These are phyloP conservation scores for Temnothorax curvispinosus DNA, from an alignment of 1,140 invertebrate genomes.

Conservation along the genomic window DNA sequence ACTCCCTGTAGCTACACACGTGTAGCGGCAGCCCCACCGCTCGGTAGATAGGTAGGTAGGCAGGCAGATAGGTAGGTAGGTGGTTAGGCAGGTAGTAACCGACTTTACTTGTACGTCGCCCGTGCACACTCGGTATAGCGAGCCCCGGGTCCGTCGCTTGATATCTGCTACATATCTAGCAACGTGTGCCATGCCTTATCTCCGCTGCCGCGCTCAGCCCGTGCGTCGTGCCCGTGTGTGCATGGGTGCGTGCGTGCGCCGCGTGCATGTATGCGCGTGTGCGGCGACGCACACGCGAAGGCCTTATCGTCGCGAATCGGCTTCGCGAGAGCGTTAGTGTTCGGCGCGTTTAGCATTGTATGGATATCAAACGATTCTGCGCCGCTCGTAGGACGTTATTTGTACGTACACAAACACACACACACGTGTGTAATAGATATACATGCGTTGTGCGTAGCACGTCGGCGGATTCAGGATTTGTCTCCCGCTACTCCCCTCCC, in stretches of 20 bases:
- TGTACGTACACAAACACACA: not conserved
- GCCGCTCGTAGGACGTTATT: slow-evolving; percentile 39
- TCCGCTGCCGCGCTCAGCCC: slow-evolving; percentile 73
- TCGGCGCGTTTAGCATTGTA: slow-evolving; percentile 74
- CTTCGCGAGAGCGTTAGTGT: slow-evolving; percentile 63
- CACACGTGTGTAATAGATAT: not conserved
- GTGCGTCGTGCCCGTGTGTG: slow-evolving; percentile 49
- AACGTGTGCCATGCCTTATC: slow-evolving; percentile 81
- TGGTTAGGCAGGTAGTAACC: slow-evolving; percentile 69
- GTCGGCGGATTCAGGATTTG: not conserved
- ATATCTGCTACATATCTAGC: slow-evolving; percentile 80
- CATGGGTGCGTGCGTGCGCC: not conserved
- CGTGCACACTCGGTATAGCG: slow-evolving; percentile 71
- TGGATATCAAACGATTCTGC: slow-evolving; percentile 76
- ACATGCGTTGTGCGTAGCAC: slow-evolving; percentile 27
- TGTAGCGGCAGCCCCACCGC: slow-evolving; percentile 38
- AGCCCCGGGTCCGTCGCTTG: slow-evolving; percentile 68
- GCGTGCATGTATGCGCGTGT: not conserved
- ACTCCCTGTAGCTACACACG: slow-evolving; percentile 63
- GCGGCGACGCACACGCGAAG: slow-evolving; percentile 19
- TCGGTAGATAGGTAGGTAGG: slow-evolving; percentile 48
- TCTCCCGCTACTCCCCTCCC: not conserved
- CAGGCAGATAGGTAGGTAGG: slow-evolving; percentile 65
- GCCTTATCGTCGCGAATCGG: slow-evolving; percentile 52
- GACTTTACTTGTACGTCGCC: slow-evolving; percentile 71